These are phyloP conservation scores for Ophion ventricosus DNA, from an alignment of 2,888 invertebrate genomes.

Conservation along the genomic window DNA sequence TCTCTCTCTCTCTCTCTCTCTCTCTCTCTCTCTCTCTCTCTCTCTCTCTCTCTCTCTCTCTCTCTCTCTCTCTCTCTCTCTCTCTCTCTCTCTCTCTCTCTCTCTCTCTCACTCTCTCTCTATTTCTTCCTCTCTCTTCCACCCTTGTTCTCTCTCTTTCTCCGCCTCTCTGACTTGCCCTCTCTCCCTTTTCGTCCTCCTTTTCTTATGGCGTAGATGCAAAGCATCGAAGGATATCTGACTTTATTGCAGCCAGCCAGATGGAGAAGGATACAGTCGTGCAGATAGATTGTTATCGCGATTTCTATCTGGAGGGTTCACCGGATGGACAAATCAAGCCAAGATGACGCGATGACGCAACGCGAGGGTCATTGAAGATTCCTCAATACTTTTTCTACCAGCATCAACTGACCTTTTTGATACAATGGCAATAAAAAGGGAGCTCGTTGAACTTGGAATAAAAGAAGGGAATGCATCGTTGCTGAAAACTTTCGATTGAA, in stretches of 20 bases:
- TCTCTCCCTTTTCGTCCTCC: slow-evolving; percentile 10
- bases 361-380: slow-evolving; percentile 14
- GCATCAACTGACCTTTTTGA: slow-evolving; percentile 7
- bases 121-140: neutral
- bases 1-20: neutral
- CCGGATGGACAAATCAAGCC: slow-evolving; percentile 13
- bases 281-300: slow-evolving; percentile 53
- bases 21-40: neutral
- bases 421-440: neutral
- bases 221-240: slow-evolving; percentile 47
- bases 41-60: slow-evolving; percentile 1
- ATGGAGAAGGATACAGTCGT: slow-evolving; percentile 42
- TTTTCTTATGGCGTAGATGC: slow-evolving; percentile 59
- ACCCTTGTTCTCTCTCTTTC: neutral
- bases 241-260: slow-evolving; percentile 14
- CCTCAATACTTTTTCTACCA: neutral
- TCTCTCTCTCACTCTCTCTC: neutral
- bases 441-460: neutral
- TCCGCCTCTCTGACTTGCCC: slow-evolving; percentile 9
- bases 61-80: neutral
- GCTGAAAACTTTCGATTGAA: neutral
- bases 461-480: neutral
- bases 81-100: slow-evolving; percentile 7
- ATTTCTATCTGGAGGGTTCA: slow-evolving; percentile 50
- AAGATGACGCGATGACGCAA: neutral